phyloP scores from a whole-genome alignment of 1,140 invertebrate genomes.

The Macrobrachium nipponense region DNA sequence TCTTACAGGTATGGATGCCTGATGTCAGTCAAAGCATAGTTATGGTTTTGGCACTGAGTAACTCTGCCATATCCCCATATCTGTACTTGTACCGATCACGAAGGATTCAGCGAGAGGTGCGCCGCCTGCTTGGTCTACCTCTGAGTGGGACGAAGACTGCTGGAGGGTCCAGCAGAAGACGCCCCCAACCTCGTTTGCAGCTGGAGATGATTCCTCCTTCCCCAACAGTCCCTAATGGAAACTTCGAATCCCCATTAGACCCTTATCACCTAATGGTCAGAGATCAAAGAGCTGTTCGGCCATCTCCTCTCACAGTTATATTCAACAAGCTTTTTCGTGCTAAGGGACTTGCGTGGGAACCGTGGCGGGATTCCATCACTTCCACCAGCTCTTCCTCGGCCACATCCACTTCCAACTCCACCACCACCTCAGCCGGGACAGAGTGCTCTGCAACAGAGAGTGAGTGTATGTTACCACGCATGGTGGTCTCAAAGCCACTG shows the following conservation, averaged over 20 bases:
- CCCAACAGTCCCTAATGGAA: slow-evolving; percentile 38
- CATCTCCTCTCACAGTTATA: slow-evolving; percentile 31
- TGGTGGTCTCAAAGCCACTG: slow-evolving; percentile 33
- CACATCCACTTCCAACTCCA: slow-evolving; percentile 11
- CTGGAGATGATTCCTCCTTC: slow-evolving; percentile 57
- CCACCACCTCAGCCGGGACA: background rate
- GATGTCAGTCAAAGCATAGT: slow-evolving; percentile 67
- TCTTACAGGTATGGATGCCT: slow-evolving; percentile 67
- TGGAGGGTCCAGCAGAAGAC: slow-evolving; percentile 34
- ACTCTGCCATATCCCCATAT: slow-evolving; percentile 80
- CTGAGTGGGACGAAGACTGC: slow-evolving; percentile 64
- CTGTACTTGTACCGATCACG: slow-evolving; percentile 83
- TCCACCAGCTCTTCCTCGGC: slow-evolving; percentile 34
- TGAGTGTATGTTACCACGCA: slow-evolving; percentile 51
- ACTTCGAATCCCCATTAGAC: slow-evolving; percentile 28
- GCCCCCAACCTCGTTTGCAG: slow-evolving; percentile 16
- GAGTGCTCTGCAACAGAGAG: slow-evolving; percentile 39
- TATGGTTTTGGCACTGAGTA: slow-evolving; percentile 77
- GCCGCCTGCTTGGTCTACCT: slow-evolving; percentile 73
- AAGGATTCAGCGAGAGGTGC: slow-evolving; percentile 79
- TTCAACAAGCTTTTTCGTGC: slow-evolving; percentile 57
- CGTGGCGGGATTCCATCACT: slow-evolving; percentile 48
- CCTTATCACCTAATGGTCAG: slow-evolving; percentile 11
- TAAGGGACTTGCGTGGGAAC: slow-evolving; percentile 42
- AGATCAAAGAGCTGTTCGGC: background rate